Conservation (phyloP, 2,113 vertebrate species). For the Chlorodrepanis virens region DNA sequence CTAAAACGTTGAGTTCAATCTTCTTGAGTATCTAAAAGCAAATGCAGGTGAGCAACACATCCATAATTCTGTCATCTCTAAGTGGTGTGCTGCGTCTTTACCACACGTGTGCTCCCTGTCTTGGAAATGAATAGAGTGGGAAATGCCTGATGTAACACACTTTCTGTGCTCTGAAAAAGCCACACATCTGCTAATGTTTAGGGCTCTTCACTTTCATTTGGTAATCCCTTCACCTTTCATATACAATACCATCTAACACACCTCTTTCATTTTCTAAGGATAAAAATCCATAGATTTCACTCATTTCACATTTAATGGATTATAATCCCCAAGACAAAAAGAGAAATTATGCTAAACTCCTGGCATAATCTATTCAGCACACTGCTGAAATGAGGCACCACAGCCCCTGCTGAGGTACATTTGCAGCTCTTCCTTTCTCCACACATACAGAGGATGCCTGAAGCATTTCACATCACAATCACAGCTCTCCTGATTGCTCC, state of each 20-base stretch:
- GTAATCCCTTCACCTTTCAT: neutral
- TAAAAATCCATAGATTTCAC: neutral
- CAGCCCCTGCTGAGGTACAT: neutral
- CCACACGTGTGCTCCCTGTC: neutral
- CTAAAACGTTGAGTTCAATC: neutral
- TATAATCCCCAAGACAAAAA: conserved; percentile 11
- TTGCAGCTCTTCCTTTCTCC: neutral
- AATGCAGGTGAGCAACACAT: neutral
- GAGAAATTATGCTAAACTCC: neutral
- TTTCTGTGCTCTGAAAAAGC: neutral
- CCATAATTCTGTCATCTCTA: neutral
- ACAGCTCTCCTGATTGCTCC: neutral
- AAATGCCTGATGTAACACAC: neutral
- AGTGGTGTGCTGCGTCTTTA: neutral
- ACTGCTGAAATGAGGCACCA: neutral
- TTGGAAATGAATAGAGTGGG: neutral
- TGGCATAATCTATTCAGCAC: neutral
- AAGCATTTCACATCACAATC: neutral
- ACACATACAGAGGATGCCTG: neutral
- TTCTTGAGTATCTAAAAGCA: neutral
- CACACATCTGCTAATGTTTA: neutral
- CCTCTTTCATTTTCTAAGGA: neutral
- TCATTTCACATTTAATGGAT: neutral
- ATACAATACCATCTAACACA: neutral
- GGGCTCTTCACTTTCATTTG: neutral